A percentile compares a stretch with the other conserved stretches of the same genome.
Evolutionary conservation across 2,888 invertebrate genomes (phyloP).

Genomic region (Bellardia bayeri): DNA sequence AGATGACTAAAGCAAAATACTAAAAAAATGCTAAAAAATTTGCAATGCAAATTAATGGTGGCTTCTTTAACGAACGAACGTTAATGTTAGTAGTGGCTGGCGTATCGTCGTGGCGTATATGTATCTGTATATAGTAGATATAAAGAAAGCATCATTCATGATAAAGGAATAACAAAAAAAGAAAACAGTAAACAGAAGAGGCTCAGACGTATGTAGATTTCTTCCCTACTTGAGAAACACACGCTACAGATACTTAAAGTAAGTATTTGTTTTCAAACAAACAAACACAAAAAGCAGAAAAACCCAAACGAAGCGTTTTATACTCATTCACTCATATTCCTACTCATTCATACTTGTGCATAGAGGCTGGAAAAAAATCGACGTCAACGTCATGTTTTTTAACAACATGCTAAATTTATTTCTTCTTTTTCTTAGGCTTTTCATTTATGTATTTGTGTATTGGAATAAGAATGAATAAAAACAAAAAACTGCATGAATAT

Average conservation of each 20-base stretch:
- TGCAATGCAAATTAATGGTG: constrained; percentile 71
- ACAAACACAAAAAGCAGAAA: constrained; percentile 32
- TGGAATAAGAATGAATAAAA: not conserved
- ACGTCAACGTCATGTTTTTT: constrained; percentile 37
- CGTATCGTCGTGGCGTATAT: too few species aligned
- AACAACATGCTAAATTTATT: constrained; percentile 54
- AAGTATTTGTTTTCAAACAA: constrained; percentile 54
- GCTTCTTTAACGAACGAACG: constrained; percentile 35
- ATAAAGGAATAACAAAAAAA: constrained; percentile 30
- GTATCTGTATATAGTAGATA: not conserved
- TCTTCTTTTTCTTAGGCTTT: not conserved
- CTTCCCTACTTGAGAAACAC: constrained; percentile 23
- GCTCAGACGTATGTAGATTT: constrained; percentile 35
- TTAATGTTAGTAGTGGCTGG: constrained; percentile 21
- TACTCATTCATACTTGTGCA: not conserved
- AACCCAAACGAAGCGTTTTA: constrained; percentile 29
- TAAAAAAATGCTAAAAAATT: constrained; percentile 42
- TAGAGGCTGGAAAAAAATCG: constrained; percentile 18
- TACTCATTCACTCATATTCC: not conserved
- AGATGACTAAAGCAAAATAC: not conserved
- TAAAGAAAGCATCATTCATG: constrained; percentile 3
- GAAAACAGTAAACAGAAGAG: constrained; percentile 27
- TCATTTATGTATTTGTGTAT: constrained; percentile 17
- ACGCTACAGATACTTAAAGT: constrained; percentile 17
- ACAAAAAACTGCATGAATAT: constrained; percentile 50